phyloP scores from a whole-genome alignment of 2,888 invertebrate species.

The Ceraclea dissimilis region DNA sequence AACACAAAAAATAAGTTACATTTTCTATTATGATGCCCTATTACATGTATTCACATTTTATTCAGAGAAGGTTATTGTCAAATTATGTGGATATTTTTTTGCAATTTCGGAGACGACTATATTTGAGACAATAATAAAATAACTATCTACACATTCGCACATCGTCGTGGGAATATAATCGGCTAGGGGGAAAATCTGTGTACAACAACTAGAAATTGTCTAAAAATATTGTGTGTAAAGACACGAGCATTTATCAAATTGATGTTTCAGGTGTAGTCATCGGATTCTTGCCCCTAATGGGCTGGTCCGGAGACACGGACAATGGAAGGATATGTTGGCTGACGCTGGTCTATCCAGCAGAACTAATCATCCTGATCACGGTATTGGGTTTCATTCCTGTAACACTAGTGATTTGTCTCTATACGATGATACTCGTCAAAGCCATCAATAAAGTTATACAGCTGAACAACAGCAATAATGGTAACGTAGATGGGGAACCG shows the following conservation, averaged over 20 bases:
- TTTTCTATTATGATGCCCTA: no score
- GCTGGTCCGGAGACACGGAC: slow-evolving; percentile 47
- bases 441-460: slow-evolving; percentile 50
- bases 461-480: slow-evolving; percentile 34
- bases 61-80: no score
- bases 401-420: slow-evolving; percentile 40
- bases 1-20: no score
- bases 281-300: slow-evolving; percentile 53
- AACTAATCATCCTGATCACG: slow-evolving; percentile 48
- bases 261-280: slow-evolving; percentile 44
- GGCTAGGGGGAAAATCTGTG: no score
- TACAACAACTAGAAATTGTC: no score
- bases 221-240: neutral
- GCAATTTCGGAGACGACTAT: no score
- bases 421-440: slow-evolving; percentile 50
- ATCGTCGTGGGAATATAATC: no score
- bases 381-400: slow-evolving; percentile 49
- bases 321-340: slow-evolving; percentile 52
- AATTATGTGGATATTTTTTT: no score
- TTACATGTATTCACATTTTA: no score
- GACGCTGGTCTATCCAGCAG: slow-evolving; percentile 48
- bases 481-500: slow-evolving; percentile 1
- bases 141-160: no score
- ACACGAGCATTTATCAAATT: no score
- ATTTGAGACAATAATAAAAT: no score